Evolutionary conservation across 2,888 invertebrate genomes (phyloP).

Genomic region (Dorcus parallelipipedus): DNA sequence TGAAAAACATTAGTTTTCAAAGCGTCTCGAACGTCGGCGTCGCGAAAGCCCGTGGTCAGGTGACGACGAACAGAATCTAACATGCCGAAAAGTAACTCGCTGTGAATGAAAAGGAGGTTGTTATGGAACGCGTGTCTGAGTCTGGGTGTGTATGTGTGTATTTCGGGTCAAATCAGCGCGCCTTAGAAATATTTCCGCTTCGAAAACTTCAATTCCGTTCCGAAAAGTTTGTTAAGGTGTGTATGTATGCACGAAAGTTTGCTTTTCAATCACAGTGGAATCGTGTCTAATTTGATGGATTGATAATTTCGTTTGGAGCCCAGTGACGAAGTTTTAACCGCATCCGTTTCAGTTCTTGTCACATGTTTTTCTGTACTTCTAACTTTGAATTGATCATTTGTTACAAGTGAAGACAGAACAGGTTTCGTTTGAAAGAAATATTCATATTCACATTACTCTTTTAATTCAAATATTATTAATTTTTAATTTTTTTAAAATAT

Average conservation of each 20-base stretch:
- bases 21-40: not conserved
- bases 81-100: no score
- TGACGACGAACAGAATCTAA: not conserved
- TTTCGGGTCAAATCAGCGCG: not conserved
- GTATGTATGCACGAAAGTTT: not conserved
- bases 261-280: slow-evolving; percentile 3
- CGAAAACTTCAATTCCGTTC: not conserved
- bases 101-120: no score
- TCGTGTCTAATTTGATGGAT: not conserved
- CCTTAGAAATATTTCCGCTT: slow-evolving; percentile 1
- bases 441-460: no score
- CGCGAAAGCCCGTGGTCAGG: not conserved
- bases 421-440: no score
- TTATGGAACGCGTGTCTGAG: not conserved
- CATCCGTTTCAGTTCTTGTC: no score
- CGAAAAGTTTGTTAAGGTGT: slow-evolving; percentile 2
- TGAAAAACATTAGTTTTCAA: slow-evolving; percentile 8
- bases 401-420: no score
- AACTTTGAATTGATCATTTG: no score
- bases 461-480: no score
- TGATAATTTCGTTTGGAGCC: no score
- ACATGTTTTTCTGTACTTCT: no score
- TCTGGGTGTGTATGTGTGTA: not conserved
- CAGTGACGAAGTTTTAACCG: no score
- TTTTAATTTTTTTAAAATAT: no score